Conservation (phyloP, 2,113 vertebrate species). For the Platysternon megacephalum region DNA sequence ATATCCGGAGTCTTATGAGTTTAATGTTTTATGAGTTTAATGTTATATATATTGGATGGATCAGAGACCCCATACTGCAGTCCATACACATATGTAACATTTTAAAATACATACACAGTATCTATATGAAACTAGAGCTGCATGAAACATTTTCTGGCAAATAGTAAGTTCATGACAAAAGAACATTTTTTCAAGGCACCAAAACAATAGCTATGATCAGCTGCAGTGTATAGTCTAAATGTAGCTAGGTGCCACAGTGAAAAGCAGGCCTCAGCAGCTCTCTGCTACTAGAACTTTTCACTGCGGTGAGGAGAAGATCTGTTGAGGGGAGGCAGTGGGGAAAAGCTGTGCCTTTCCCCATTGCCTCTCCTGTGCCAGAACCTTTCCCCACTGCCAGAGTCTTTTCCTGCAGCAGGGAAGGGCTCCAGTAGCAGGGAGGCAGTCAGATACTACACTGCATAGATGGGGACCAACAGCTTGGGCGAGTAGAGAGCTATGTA, state of each 20-base stretch:
- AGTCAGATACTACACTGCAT: not conserved
- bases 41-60: fast-evolving
- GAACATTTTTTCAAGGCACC: not conserved
- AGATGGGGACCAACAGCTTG: not conserved
- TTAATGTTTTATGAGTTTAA: not conserved
- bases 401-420: not conserved
- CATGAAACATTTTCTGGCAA: not conserved
- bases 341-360: too few species aligned
- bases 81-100: not conserved
- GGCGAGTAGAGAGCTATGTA: not conserved
- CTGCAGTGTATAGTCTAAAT: not conserved
- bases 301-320: not conserved
- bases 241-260: not conserved
- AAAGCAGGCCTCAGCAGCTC: not conserved
- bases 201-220: not conserved
- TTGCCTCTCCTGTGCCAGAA: not conserved
- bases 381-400: not conserved
- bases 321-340: too few species aligned
- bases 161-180: not conserved
- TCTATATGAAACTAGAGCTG: not conserved
- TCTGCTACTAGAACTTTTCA: not conserved
- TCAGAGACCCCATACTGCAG: not conserved
- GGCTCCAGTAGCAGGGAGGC: too few species aligned
- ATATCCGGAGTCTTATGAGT: not conserved
- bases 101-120: not conserved